These are phyloP conservation scores for Linyphia triangularis DNA, from an alignment of 2,888 invertebrate genomes.

Conservation along the genomic window DNA sequence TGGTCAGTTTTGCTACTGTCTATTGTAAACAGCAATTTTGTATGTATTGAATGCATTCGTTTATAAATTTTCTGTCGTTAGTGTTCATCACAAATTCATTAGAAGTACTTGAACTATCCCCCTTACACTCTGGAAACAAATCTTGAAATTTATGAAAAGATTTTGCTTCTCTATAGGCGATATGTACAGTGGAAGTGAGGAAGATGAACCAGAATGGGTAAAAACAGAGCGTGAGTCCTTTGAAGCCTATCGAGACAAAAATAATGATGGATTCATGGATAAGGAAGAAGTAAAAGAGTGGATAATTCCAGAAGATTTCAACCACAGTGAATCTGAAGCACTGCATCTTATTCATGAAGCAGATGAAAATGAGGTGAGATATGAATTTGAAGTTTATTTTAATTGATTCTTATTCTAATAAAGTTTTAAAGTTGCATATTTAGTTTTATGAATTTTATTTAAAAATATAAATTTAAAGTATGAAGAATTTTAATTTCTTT, in stretches of 20 bases:
- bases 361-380: conserved; percentile 87
- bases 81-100: too few relatives aligned
- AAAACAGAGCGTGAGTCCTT: conserved; percentile 96
- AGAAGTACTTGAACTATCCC: too few relatives aligned
- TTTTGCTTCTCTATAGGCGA: conserved; percentile 62
- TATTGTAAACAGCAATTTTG: too few relatives aligned
- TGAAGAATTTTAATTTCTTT: too few relatives aligned
- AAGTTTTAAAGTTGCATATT: background rate
- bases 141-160: background rate
- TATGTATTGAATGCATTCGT: too few relatives aligned
- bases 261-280: conserved; percentile 92
- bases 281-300: conserved; percentile 86
- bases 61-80: too few relatives aligned
- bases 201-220: conserved; percentile 94
- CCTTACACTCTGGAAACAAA: background rate
- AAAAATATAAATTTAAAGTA: too few relatives aligned
- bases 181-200: conserved; percentile 78
- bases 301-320: conserved; percentile 85
- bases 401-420: too few relatives aligned
- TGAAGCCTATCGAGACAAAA: conserved; percentile 87
- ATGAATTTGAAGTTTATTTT: background rate
- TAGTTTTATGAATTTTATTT: background rate
- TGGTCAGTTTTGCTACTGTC: too few relatives aligned
- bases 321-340: conserved; percentile 97
- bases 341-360: conserved; percentile 96